Base-by-base conservation (phyloP, 2,888 invertebrate genomes). In the Unio pictorum region DNA sequence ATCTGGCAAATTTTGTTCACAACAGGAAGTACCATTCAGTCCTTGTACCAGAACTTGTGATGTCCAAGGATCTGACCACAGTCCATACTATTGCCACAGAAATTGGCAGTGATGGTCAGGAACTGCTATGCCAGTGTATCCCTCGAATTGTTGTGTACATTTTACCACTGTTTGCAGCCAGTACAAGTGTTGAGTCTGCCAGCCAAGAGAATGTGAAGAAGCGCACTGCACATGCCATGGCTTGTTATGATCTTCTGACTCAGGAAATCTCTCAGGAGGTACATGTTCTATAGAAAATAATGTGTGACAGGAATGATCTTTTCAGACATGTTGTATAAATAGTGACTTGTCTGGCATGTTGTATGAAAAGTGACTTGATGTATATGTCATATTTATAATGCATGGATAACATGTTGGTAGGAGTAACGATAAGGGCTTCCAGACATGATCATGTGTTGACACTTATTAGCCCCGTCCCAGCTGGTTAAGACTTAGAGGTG, bases 111-210 rank as follows among this genome's bases (percentile, higher is more conserved):
- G 75, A 79, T 20, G 68, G 77, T 61, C 60, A 69, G 28, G 69
- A 75, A 3, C 59, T 85, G 20, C 68, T 88, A 20, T 64, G 68
- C 59, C 59, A 70, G 28, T 82, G 83, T 73, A 69, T 87, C 5
- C 84, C 88, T 3, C 71, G 64, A 23, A 74, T 84, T 30, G 75
- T 88, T 30, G 81, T 86, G 18, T 84, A 87, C 67, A 85, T 89
- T 60, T 79, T 89, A 68, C 89, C 89, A 6, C 67, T 81, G 69
- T 88, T 87, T 80, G 88, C 87, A 20, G 81, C 76, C 55, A 75
- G 76, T 58, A 76, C 74, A 58, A 69, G 74, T 30, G 66, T 55
- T 1, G 73, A 79, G 55, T 28, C 60, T 18, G 55, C 70, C 1
- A 64, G 61, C 5, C 79, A 79, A 54, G 69, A 72, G 23, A 63